These are phyloP conservation scores for Amblyteles armatorius DNA, from an alignment of 2,888 invertebrate genomes.

Conservation along the genomic window DNA sequence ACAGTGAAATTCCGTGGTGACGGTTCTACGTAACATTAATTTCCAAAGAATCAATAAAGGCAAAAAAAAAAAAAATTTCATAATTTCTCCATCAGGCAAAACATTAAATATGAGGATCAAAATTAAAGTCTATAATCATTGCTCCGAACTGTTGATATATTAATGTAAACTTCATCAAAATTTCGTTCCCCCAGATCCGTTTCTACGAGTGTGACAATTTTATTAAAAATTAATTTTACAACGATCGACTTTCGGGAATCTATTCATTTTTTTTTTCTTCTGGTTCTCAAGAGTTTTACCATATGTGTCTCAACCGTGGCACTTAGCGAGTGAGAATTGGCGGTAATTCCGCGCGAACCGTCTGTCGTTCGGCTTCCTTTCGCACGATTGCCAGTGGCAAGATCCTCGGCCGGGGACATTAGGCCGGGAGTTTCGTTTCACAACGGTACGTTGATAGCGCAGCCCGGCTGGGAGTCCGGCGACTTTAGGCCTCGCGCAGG, in stretches of 20 bases:
- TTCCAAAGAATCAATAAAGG: no score
- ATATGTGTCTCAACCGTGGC: constrained; percentile 10
- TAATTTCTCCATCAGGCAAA: no score
- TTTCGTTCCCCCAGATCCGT: no score
- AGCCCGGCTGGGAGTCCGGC: constrained; percentile 47
- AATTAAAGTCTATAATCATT: no score
- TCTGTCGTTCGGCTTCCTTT: constrained; percentile 60
- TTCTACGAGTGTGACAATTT: not conserved
- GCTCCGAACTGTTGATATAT: no score
- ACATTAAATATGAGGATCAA: no score
- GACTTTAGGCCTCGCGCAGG: not conserved
- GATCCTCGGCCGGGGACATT: constrained; percentile 63
- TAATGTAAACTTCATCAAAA: no score
- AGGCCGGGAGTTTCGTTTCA: constrained; percentile 65
- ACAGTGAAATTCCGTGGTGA: no score
- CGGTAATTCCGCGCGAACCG: constrained; percentile 40
- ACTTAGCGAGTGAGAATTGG: constrained; percentile 17
- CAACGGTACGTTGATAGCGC: constrained; percentile 60
- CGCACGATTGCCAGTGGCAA: constrained; percentile 57
- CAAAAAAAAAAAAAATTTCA: no score
- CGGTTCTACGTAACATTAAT: no score
- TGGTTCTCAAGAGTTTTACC: not conserved
- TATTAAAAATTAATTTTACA: not conserved
- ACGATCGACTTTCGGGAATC: not conserved
- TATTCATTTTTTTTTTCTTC: not conserved